Conservation (phyloP, 2,888 invertebrate genomes). For the Halocaridina rubra region DNA sequence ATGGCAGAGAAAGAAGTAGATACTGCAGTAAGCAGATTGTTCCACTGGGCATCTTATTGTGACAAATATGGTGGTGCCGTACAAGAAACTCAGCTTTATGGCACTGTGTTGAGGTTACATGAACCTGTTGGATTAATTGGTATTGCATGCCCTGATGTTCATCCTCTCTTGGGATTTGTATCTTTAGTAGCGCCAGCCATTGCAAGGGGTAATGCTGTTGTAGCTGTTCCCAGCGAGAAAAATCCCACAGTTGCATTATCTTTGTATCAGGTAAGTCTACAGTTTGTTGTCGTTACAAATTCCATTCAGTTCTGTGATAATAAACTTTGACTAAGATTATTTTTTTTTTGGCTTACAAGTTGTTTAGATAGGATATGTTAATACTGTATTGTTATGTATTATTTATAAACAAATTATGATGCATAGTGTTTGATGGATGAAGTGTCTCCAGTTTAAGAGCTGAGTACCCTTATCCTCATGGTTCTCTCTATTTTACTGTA, state of each 20-base stretch:
- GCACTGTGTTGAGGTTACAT: slow-evolving; percentile 68
- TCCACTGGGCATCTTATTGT: slow-evolving; percentile 69
- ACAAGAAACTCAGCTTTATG: slow-evolving; percentile 69
- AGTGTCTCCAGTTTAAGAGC: too few relatives aligned
- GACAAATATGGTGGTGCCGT: slow-evolving; percentile 69
- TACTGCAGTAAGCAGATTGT: slow-evolving; percentile 68
- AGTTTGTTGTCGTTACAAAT: too few relatives aligned
- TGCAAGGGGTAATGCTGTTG: slow-evolving; percentile 69
- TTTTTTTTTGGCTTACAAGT: too few relatives aligned
- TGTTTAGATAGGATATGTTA: too few relatives aligned
- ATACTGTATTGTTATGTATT: too few relatives aligned
- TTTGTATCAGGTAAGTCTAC: slow-evolving; percentile 68
- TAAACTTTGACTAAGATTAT: too few relatives aligned
- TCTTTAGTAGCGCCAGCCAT: slow-evolving; percentile 69
- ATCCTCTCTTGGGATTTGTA: slow-evolving; percentile 69
- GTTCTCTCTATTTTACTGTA: too few relatives aligned
- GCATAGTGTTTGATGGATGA: too few relatives aligned
- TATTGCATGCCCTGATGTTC: slow-evolving; percentile 69
- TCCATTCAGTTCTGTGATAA: too few relatives aligned
- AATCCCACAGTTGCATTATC: slow-evolving; percentile 68
- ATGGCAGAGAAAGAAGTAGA: slow-evolving; percentile 65
- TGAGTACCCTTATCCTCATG: too few relatives aligned
- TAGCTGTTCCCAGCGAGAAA: slow-evolving; percentile 69
- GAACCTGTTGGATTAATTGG: slow-evolving; percentile 70
- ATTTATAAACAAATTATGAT: too few relatives aligned